Percentiles rank a stretch among this genome's conserved stretches.
Conservation (phyloP, 2,113 vertebrate genomes). For the Atlantisia rogersi region DNA sequence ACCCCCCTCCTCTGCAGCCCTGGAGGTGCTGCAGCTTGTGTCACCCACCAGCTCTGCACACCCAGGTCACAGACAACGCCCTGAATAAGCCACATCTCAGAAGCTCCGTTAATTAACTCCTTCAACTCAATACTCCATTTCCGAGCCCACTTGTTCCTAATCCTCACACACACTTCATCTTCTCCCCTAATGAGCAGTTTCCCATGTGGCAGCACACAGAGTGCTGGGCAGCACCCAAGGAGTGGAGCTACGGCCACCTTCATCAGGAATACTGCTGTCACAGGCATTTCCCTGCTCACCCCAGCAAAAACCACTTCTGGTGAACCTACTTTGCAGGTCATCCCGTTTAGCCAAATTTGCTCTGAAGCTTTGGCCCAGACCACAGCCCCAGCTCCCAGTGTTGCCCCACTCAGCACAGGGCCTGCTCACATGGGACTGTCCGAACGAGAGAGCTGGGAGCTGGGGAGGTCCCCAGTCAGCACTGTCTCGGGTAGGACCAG, state of each 20-base stretch:
- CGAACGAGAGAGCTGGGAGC: neutral
- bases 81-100: neutral
- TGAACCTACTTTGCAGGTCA: neutral
- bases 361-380: neutral
- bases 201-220: neutral
- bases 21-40: neutral
- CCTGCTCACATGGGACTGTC: fast-evolving
- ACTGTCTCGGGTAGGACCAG: neutral
- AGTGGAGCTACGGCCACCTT: neutral
- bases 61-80: neutral
- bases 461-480: neutral
- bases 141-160: neutral
- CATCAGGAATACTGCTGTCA: neutral
- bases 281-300: neutral
- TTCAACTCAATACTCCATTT: neutral
- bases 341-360: neutral
- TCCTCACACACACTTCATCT: neutral
- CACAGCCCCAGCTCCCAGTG: fast-evolving
- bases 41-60: neutral
- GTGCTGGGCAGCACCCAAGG: neutral
- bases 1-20: too few species aligned
- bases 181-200: neutral
- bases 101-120: neutral
- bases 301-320: neutral
- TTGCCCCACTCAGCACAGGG: neutral